Base-by-base conservation (phyloP, 2,113 vertebrate species). In the Corapipo altera region DNA sequence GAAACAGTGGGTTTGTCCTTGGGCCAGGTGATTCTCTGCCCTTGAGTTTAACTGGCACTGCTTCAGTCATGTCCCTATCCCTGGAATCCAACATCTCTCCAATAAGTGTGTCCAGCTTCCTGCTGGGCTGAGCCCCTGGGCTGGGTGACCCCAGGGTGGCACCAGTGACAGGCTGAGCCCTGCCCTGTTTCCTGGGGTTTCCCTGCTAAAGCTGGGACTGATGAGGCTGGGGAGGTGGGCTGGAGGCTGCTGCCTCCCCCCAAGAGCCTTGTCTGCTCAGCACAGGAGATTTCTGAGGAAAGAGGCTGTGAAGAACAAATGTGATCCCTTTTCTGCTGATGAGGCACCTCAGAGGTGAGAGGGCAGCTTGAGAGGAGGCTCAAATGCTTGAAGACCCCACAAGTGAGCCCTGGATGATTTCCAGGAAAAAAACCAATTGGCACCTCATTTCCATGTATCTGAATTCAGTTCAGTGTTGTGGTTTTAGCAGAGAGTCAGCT, bases 181-280 rank as follows among this genome's bases (percentile, higher is more conserved):
- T 59, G 79, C 67, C 57, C 52, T 7, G 0, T 4, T 28, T 13
- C 46, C 48, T 8, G 6, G 2, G 28, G 64, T 7, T 83, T 27
- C 70, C 24, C 91, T 1, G 1, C 15, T 54, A 5, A 0, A 16
- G 64, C 62, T 41, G 20, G 22, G 73, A 2, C 75, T 84, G n/a
- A 74, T 27, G 96, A 87, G 76, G 91, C 69, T 4, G n/a, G 23
- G 76, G 26, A 33, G 41, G 72, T 18, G 18, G 89, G 15, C 8
- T 75, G 85, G 70, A 82, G 87, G 89, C 15, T 89, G 93, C 95
- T 89, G 80, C 93, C 86, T 88, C 41, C 78, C 52, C 0, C 96
- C 95, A 74, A 26, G 51, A 41, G 44, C 46, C 82, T 69, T 76
- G 26, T 89, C 83, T 91, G 95, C 95, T 74, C 80, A 2, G 44